Evolutionary conservation across 2,797 vertebrate genomes (phyloP).

Genomic region (Myoxocephalus aenaeus): DNA sequence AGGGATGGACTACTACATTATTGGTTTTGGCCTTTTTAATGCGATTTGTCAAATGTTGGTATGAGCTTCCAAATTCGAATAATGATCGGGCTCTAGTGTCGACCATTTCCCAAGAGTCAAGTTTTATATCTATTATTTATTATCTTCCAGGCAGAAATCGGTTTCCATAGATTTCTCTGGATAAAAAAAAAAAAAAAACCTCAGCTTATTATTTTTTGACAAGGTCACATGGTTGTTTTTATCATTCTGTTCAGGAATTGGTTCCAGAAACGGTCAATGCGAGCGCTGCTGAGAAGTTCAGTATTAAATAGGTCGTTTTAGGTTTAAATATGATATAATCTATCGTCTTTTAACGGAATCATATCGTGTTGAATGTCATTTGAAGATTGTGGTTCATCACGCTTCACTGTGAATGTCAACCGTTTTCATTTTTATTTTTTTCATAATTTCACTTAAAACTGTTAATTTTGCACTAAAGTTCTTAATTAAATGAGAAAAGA

Average conservation of each 20-base stretch:
- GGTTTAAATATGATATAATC: no score
- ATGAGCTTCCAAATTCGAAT: not conserved
- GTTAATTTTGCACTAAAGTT: no score
- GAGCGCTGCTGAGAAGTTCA: not conserved
- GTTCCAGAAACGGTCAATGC: not conserved
- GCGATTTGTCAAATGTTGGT: not conserved
- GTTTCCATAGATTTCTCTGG: conserved; percentile 19
- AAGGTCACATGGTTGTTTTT: conserved; percentile 13
- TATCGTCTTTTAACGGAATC: no score
- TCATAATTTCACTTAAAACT: no score
- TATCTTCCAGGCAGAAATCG: conserved; percentile 11
- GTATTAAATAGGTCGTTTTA: not conserved
- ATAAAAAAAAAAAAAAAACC: conserved; percentile 5
- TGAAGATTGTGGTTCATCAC: no score
- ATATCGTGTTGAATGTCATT: no score
- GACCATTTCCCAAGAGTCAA: not conserved
- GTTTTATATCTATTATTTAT: conserved; percentile 20
- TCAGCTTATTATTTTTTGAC: conserved; percentile 1
- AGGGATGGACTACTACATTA: not conserved
- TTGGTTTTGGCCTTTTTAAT: not conserved
- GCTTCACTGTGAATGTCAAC: no score
- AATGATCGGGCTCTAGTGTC: not conserved
- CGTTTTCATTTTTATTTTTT: no score
- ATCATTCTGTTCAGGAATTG: not conserved
- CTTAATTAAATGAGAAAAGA: no score